These are phyloP conservation scores for Bubalus kerabau DNA, from an alignment of 2,113 vertebrate genomes.

Conservation along the genomic window DNA sequence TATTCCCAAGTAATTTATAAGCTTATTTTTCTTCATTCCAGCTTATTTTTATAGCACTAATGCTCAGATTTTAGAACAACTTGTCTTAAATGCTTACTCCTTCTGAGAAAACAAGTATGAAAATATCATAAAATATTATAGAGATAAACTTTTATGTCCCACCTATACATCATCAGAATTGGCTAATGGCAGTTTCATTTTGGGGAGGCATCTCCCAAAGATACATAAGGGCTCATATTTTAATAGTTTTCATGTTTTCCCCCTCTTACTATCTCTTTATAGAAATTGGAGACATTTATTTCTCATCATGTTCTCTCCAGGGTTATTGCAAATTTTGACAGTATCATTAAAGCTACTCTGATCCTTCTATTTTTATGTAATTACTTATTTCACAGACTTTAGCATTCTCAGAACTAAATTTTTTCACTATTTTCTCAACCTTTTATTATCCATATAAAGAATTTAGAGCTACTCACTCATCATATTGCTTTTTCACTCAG, in stretches of 20 bases:
- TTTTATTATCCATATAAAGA: neutral
- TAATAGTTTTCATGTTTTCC: neutral
- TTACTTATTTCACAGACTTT: slow-evolving; percentile 14
- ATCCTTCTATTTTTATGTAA: neutral
- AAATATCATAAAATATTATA: neutral
- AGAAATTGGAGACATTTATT: neutral
- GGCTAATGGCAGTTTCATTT: neutral
- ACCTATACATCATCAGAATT: neutral
- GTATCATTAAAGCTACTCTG: neutral
- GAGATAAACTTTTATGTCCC: neutral
- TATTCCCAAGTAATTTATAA: neutral
- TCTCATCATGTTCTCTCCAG: neutral
- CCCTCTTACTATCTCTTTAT: neutral
- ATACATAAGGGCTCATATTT: neutral
- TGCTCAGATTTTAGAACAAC: neutral
- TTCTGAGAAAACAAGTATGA: neutral
- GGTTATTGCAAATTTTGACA: neutral
- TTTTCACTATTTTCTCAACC: neutral
- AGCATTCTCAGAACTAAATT: neutral
- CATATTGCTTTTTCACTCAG: neutral
- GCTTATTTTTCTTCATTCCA: neutral
- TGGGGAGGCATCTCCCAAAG: neutral
- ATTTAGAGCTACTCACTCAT: neutral
- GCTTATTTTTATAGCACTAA: neutral
- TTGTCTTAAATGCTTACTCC: neutral